A percentile compares a stretch with the other conserved stretches of the same genome.
Conservation (phyloP, 2,888 invertebrate species). For the Dione juno region DNA sequence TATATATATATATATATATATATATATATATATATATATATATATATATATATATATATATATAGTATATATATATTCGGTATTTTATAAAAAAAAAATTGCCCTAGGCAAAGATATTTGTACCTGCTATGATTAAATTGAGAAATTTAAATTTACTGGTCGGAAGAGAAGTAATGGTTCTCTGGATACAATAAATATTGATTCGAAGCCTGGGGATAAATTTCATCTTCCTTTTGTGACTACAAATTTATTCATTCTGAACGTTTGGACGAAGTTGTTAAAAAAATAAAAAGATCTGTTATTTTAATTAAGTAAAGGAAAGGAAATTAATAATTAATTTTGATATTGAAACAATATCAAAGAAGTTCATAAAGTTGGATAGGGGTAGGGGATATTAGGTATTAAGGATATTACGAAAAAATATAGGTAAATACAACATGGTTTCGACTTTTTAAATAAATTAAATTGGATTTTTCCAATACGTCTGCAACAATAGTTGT, state of each 20-base stretch:
- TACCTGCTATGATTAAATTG: constrained; percentile 45
- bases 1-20: too few relatives aligned
- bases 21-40: too few relatives aligned
- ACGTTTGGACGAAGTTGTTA: constrained; percentile 6
- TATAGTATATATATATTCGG: too few relatives aligned
- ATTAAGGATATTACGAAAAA: too few relatives aligned
- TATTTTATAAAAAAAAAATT: too few relatives aligned
- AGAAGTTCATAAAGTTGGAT: too few relatives aligned
- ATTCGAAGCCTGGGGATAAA: constrained; percentile 60
- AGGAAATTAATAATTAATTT: not conserved
- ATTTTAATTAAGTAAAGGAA: constrained; percentile 6
- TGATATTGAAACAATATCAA: not conserved
- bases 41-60: too few relatives aligned
- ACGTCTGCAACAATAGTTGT: not conserved
- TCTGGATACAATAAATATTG: constrained; percentile 65
- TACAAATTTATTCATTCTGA: constrained; percentile 72
- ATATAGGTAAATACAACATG: too few relatives aligned
- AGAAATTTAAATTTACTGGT: constrained; percentile 53
- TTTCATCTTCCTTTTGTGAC: constrained; percentile 63
- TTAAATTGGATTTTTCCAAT: not conserved
- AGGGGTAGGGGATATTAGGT: too few relatives aligned
- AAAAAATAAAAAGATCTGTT: constrained; percentile 4
- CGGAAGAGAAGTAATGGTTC: constrained; percentile 64
- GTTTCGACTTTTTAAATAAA: too few relatives aligned
- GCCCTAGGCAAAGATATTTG: constrained; percentile 16